Conservation (phyloP, 2,113 vertebrate species). For the Cyprinodon brontotheroides region DNA sequence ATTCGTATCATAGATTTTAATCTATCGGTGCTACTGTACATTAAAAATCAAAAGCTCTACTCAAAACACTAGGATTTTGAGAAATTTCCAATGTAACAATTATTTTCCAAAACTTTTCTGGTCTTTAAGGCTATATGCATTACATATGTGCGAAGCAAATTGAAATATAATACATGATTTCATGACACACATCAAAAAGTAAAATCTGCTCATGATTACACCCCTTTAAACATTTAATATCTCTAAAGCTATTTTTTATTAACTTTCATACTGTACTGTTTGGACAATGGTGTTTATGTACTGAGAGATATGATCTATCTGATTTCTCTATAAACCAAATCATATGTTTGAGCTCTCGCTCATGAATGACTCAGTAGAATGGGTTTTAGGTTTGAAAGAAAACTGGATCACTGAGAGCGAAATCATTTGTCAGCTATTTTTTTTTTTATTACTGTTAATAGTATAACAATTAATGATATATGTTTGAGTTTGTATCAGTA, state of each 20-base stretch:
- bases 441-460: background rate
- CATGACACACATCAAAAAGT: too few relatives aligned
- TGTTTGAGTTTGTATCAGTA: background rate
- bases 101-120: too few relatives aligned
- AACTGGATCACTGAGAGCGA: background rate
- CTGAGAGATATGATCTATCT: background rate
- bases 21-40: too few relatives aligned
- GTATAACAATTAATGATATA: background rate
- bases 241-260: background rate
- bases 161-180: background rate
- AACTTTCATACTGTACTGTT: background rate
- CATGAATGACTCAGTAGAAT: background rate
- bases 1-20: too few relatives aligned
- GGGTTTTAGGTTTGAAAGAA: background rate
- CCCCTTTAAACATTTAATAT: background rate
- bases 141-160: background rate
- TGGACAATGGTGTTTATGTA: background rate
- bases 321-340: background rate
- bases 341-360: background rate
- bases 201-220: background rate
- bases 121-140: background rate
- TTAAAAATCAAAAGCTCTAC: too few relatives aligned
- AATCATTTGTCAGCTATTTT: background rate
- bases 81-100: too few relatives aligned
- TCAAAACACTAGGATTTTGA: too few relatives aligned